Evolutionary conservation across 2,113 vertebrate genomes (phyloP).

Genomic region (Lethenteron camtschaticum): DNA sequence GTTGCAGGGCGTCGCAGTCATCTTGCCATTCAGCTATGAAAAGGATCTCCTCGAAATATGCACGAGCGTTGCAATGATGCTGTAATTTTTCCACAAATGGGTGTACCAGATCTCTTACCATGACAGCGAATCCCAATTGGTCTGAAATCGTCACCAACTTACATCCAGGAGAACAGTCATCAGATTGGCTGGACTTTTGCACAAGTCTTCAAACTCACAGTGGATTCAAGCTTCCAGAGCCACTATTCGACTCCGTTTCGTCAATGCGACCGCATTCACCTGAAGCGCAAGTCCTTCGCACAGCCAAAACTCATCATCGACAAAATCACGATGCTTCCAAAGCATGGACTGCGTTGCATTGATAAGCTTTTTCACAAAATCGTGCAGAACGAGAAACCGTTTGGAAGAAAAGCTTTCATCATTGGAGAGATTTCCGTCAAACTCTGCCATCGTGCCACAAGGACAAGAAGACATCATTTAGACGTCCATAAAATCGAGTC

Average conservation of each 20-base stretch:
- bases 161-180: not conserved
- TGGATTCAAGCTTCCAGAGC: not conserved
- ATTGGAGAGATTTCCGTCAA: not conserved
- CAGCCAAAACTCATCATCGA: not conserved
- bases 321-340: not conserved
- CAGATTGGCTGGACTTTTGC: not conserved
- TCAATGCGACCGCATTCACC: not conserved
- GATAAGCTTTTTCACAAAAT: not conserved
- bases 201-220: slow-evolving; percentile 2
- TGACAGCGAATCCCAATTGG: not conserved
- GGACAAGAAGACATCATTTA: not conserved
- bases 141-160: not conserved
- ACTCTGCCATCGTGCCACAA: not conserved
- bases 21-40: not conserved
- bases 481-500: not conserved
- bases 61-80: not conserved
- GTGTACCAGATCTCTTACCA: not conserved
- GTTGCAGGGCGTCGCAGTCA: not conserved
- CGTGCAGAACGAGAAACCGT: not conserved
- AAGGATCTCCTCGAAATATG: not conserved
- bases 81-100: not conserved
- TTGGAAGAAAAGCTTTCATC: not conserved
- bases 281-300: not conserved
- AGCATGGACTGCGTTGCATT: not conserved
- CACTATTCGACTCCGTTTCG: not conserved